phyloP scores from a whole-genome alignment of 2,888 invertebrate genomes.

The Deroplatys truncata region DNA sequence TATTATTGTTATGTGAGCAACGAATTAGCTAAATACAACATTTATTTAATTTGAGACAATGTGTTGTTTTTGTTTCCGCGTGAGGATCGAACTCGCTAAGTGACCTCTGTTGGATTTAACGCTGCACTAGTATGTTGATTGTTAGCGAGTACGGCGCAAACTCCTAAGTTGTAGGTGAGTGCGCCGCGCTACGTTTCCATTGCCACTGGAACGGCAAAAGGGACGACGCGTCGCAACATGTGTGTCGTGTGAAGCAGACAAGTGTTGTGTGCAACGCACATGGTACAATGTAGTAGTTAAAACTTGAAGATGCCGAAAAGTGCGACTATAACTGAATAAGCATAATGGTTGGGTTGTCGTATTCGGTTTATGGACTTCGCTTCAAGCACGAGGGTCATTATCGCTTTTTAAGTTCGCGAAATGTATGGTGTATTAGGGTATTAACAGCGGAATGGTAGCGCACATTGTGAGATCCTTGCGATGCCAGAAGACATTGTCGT shows the following conservation, averaged over 20 bases:
- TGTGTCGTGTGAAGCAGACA: neutral
- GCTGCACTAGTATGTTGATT: too few species aligned
- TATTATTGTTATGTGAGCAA: too few species aligned
- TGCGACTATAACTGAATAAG: neutral
- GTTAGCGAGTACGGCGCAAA: neutral
- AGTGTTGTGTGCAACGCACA: neutral
- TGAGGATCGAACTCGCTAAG: neutral
- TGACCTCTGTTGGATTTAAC: neutral
- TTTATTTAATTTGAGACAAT: too few species aligned
- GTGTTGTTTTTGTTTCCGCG: too few species aligned
- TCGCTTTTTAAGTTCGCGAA: neutral
- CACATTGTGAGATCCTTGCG: too few species aligned
- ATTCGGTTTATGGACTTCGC: neutral
- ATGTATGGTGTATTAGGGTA: neutral
- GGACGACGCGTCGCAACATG: neutral
- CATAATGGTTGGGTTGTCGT: neutral
- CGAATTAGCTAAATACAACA: too few species aligned
- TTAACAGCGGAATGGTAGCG: neutral
- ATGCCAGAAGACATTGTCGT: neutral
- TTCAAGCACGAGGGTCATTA: neutral
- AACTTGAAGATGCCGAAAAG: neutral
- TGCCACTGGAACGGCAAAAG: neutral
- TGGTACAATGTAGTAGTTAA: neutral
- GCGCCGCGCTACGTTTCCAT: neutral
- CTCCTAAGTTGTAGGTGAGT: neutral